Evolutionary conservation across 2,797 vertebrate genomes (phyloP).

Genomic region (Nyctibius grandis): DNA sequence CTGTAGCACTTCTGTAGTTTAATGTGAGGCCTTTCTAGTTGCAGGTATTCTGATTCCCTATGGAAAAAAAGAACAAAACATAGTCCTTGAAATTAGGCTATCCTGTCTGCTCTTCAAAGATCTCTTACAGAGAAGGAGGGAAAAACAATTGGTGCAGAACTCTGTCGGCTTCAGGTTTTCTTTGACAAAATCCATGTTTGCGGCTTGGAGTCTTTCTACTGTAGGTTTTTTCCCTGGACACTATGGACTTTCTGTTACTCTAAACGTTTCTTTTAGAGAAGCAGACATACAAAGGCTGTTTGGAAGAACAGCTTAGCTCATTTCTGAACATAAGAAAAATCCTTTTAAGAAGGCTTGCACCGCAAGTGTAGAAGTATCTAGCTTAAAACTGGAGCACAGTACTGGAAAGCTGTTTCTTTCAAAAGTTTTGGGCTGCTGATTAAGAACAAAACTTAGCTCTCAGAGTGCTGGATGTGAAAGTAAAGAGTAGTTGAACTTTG

Average conservation of each 20-base stretch:
- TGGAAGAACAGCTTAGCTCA: not conserved
- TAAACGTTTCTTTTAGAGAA: not conserved
- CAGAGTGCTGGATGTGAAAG: not conserved
- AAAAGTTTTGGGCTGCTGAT: not conserved
- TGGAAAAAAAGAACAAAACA: slow-evolving; percentile 2
- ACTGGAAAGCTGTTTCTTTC: not conserved
- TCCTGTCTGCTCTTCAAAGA: not conserved
- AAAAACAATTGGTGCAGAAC: not conserved
- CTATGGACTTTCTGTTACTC: not conserved
- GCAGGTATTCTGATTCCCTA: not conserved
- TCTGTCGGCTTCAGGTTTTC: not conserved
- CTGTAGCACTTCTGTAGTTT: not conserved
- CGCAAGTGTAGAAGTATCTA: not conserved
- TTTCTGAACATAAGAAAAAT: not conserved
- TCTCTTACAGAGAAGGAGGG: not conserved
- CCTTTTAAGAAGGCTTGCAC: not conserved
- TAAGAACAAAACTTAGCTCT: not conserved
- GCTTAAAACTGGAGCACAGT: not conserved
- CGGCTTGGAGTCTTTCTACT: not conserved
- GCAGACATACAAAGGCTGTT: not conserved
- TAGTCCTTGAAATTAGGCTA: not conserved
- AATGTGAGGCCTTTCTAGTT: not conserved
- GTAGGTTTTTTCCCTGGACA: not conserved
- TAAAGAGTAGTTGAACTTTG: not conserved
- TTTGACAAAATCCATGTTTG: not conserved